Conservation (phyloP, 2,797 vertebrate species). For the Lycodopsis pacificus region DNA sequence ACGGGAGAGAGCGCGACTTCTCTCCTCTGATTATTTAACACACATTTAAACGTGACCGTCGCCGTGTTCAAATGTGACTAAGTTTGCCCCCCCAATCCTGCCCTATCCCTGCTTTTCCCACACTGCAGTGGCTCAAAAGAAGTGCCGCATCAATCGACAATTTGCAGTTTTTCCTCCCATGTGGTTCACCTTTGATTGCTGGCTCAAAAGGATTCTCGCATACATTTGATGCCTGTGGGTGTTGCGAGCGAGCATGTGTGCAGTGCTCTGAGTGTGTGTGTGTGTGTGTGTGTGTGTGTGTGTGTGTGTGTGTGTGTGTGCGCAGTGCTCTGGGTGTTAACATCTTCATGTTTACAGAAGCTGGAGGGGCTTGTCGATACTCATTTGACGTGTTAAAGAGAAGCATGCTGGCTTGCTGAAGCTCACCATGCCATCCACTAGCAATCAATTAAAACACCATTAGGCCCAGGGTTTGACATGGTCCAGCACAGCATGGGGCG, state of each 20-base stretch:
- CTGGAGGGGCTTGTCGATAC: conserved; percentile 66
- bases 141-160: conserved; percentile 28
- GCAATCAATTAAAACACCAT: conserved; percentile 79
- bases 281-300: too few species aligned
- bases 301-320: neutral
- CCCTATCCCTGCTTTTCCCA: conserved; percentile 4
- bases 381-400: conserved; percentile 67
- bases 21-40: conserved; percentile 2
- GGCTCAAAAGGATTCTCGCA: conserved; percentile 27
- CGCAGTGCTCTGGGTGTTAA: conserved; percentile 40
- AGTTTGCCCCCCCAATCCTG: neutral
- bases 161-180: conserved; percentile 39
- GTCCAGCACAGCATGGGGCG: conserved; percentile 41
- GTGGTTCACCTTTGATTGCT: conserved; percentile 51
- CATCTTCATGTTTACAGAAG: conserved; percentile 58
- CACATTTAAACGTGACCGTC: neutral
- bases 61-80: conserved; percentile 3
- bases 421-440: conserved; percentile 54
- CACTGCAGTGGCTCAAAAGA: conserved; percentile 28
- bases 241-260: neutral
- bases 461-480: conserved; percentile 55
- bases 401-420: conserved; percentile 51
- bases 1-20: neutral
- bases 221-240: conserved; percentile 18
- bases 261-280: too few species aligned